Base-by-base conservation (phyloP, 2,888 invertebrate genomes). In the Pasiphila rectangulata region DNA sequence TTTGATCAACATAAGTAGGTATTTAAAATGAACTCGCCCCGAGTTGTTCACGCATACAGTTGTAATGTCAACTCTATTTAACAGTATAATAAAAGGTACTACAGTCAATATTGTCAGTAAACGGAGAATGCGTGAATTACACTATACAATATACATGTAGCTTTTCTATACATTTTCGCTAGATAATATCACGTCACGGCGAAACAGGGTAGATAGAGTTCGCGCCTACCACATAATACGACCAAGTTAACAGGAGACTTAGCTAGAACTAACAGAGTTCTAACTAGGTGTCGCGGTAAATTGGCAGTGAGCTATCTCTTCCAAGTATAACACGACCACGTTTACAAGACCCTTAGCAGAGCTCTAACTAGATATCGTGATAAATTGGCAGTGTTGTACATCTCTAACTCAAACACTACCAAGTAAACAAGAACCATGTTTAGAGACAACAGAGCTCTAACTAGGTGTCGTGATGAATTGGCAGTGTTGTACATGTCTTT, bases 121-220 rank as follows among this genome's bases (percentile, higher is more conserved):
- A 65, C 69, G 72, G 75, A 75, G 61, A 65, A 48, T 29, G 46
- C 20, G 32, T 39, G 46, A 63, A 65, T 54, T 62, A 64, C 64
- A 61, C 60, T 59, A 57, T 57, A 56, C 54, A 54, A 51, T 54
- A 56, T 50, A 58, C 46, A 27, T 57, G n/a, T 54, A 52, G 51
- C 45, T 54, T 57, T n/a, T 52, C 57, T 63, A 62, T 57, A 62
- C 56, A 56, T 49, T 60, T 65, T 56, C 59, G 67, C 61, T 66
- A 70, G 64, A 64, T 81, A 82, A 82, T 83, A 83, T 83, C 83
- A 83, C 81, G 58, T 75, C 68, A 68, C 76, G 72, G 69, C 63
- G 69, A 70, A 72, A 74, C 67, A 57, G 51, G 52, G 59, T 55
- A 64, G 20, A 56, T 55, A 64, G 21, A 56, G 43, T 55, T 41